These are phyloP conservation scores for Lasius fuliginosus DNA, from an alignment of 2,888 invertebrate genomes.

Conservation along the genomic window DNA sequence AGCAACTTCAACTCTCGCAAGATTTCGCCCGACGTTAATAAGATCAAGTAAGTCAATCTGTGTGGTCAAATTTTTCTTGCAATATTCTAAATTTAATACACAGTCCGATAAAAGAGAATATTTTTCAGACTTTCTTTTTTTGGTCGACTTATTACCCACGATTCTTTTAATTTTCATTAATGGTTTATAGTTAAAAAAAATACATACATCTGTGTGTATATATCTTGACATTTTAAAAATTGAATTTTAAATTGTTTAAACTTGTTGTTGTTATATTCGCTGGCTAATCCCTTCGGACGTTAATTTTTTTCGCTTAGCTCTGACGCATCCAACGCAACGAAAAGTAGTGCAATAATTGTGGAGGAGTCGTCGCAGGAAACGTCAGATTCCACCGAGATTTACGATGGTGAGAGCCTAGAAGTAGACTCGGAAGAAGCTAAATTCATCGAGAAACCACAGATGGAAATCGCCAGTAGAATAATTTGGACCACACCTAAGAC, in stretches of 20 bases:
- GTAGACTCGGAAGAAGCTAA: constrained; percentile 65
- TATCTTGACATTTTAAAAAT: neutral
- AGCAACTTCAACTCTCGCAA: constrained; percentile 56
- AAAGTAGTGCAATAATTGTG: constrained; percentile 58
- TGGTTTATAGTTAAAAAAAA: neutral
- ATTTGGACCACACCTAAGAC: constrained; percentile 79
- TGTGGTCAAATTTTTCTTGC: neutral
- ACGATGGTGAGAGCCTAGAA: constrained; percentile 74
- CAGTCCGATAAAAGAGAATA: neutral
- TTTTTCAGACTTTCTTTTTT: neutral
- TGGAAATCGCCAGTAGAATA: constrained; percentile 75
- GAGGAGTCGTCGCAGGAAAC: constrained; percentile 68
- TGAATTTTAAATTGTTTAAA: neutral
- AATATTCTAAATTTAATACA: neutral
- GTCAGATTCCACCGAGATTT: constrained; percentile 74
- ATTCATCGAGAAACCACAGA: constrained; percentile 52
- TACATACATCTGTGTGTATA: neutral
- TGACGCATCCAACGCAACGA: constrained; percentile 50
- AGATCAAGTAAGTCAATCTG: constrained; percentile 56
- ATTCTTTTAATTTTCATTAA: neutral
- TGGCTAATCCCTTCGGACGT: neutral
- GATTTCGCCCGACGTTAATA: constrained; percentile 51
- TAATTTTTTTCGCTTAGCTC: constrained; percentile 3
- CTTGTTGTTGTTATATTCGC: neutral
- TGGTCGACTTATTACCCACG: neutral